Percentiles rank a stretch among this genome's conserved stretches.
These are phyloP conservation scores for Carcinoscorpius rotundicauda DNA, from an alignment of 1,140 invertebrate species.

Conservation along the genomic window DNA sequence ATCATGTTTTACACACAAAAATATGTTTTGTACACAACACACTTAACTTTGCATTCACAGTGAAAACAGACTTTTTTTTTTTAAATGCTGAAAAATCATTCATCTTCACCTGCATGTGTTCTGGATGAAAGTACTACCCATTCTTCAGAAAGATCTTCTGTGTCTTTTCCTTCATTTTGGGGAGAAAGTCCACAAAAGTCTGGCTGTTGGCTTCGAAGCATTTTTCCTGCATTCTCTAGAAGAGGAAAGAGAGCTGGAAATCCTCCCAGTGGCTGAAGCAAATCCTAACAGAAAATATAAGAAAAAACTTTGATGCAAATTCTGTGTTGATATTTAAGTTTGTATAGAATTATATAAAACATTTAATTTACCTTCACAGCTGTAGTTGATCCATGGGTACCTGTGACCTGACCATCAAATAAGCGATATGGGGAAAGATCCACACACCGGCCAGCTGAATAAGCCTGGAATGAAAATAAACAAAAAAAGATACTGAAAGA, in stretches of 20 bases:
- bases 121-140: conserved; percentile 45
- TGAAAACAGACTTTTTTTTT: too few relatives aligned
- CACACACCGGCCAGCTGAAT: conserved; percentile 37
- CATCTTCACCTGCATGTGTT: conserved; percentile 37
- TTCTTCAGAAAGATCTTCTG: conserved; percentile 32
- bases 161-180: neutral
- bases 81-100: neutral
- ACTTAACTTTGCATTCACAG: too few relatives aligned
- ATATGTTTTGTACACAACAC: too few relatives aligned
- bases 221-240: conserved; percentile 37
- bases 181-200: conserved; percentile 9
- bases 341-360: neutral
- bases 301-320: conserved; percentile 17
- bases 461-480: conserved; percentile 35
- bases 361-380: conserved; percentile 36
- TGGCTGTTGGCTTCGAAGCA: neutral
- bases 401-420: conserved; percentile 38
- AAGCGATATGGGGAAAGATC: conserved; percentile 40
- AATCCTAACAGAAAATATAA: conserved; percentile 34
- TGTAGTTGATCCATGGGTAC: conserved; percentile 33
- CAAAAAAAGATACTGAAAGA: conserved; percentile 4
- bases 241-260: conserved; percentile 46
- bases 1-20: too few relatives aligned
- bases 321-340: conserved; percentile 8
- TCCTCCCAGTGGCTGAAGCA: conserved; percentile 45